Percentiles rank a stretch among this genome's conserved stretches.
These are phyloP conservation scores for Sebastes fasciatus DNA, from an alignment of 2,113 vertebrate species.

Conservation along the genomic window DNA sequence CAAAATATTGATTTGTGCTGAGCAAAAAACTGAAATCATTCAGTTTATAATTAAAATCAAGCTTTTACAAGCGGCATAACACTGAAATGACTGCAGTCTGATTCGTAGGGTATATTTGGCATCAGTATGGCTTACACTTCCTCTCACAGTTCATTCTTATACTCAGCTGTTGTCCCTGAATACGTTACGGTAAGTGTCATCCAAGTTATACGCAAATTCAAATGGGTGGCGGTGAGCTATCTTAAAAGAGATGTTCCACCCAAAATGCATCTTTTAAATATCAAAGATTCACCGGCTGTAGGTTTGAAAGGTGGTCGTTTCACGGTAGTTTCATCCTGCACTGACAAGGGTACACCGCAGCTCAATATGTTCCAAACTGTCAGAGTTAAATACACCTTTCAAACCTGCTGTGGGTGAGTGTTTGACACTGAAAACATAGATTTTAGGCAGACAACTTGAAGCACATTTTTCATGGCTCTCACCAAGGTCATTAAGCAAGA, in stretches of 20 bases:
- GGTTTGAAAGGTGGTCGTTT: constrained; percentile 1
- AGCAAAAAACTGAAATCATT: constrained; percentile 43
- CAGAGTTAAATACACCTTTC: background rate
- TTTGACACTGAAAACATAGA: constrained; percentile 26
- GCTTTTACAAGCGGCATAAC: constrained; percentile 36
- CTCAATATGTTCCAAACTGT: background rate
- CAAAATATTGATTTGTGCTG: constrained; percentile 49
- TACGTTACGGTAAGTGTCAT: background rate
- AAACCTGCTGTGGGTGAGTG: background rate
- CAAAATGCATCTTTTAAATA: background rate
- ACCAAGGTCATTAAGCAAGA: constrained; percentile 23
- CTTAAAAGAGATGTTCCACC: background rate
- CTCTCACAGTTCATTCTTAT: constrained; percentile 64
- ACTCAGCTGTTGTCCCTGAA: constrained; percentile 21
- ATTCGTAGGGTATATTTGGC: constrained; percentile 61
- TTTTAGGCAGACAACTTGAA: constrained; percentile 6
- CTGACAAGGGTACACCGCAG: background rate
- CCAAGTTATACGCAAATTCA: constrained; percentile 20
- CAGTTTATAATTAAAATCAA: constrained; percentile 27
- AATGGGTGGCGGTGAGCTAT: constrained; percentile 14
- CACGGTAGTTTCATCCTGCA: background rate
- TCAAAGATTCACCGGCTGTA: background rate
- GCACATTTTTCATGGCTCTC: constrained; percentile 9
- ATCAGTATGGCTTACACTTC: constrained; percentile 78
- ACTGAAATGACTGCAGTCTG: constrained; percentile 52